A percentile compares a stretch with the other conserved stretches of the same genome.
Conservation (phyloP, 2,797 vertebrate genomes). For the Enteromius viviparus region DNA sequence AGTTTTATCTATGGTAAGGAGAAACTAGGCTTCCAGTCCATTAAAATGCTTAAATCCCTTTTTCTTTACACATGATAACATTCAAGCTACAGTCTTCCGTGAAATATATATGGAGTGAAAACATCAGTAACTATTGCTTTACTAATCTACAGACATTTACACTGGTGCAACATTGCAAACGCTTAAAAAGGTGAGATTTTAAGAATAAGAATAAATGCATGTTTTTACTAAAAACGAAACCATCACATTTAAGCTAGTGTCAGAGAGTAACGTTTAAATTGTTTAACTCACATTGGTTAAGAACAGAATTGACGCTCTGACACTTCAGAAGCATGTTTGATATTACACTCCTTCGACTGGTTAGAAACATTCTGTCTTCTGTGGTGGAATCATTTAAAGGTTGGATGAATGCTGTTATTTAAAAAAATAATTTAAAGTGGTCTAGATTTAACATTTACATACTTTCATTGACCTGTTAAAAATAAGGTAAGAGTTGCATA, state of each 20-base stretch:
- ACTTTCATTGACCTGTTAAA: slow-evolving; percentile 19
- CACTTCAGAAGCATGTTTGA: neutral
- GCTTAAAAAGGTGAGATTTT: slow-evolving; percentile 1
- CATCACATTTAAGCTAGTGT: slow-evolving; percentile 1
- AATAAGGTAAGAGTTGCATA: slow-evolving; percentile 42
- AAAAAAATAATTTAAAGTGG: slow-evolving; percentile 2
- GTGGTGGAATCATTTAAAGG: slow-evolving; percentile 9
- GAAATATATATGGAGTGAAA: slow-evolving; percentile 29
- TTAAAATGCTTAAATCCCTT: slow-evolving; percentile 44
- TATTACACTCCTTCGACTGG: neutral
- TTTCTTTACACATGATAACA: slow-evolving; percentile 22
- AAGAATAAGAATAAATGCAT: neutral
- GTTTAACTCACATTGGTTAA: slow-evolving; percentile 8
- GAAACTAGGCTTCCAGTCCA: slow-evolving; percentile 36
- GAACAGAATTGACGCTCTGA: neutral
- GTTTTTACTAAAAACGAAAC: neutral
- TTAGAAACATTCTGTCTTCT: neutral
- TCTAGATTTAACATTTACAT: slow-evolving; percentile 32
- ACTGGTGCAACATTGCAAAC: slow-evolving; percentile 29
- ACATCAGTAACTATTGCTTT: slow-evolving; percentile 39
- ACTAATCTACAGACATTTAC: slow-evolving; percentile 34
- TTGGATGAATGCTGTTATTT: slow-evolving; percentile 4
- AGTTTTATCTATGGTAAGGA: neutral
- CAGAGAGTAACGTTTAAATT: slow-evolving; percentile 20
- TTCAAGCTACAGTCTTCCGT: slow-evolving; percentile 39